Base-by-base conservation (phyloP, 2,113 vertebrate species). In the Oreochromis niloticus region DNA sequence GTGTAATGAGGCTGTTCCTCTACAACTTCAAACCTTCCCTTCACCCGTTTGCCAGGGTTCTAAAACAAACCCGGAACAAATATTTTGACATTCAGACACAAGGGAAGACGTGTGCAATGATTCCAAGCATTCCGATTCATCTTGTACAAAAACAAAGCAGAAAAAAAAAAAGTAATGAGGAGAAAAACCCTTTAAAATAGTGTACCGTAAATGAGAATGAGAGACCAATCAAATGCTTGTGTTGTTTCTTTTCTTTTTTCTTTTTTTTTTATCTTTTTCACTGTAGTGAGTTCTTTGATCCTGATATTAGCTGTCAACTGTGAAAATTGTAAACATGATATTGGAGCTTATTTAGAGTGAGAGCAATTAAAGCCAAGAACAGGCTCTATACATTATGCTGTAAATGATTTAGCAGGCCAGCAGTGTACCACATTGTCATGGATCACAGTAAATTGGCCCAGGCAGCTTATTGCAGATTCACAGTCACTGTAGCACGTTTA, bases 1-100 rank as follows among this genome's bases (percentile, higher is more conserved):
- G 92, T 94, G 96, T 97, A 96, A 97, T 97, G 96, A 96, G 96
- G 93, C 95, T 95, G 93, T 96, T 96, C 95, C 95, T 95, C 93
- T 93, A 92, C 93, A 93, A 94, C 95, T 95, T 97, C 92, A 96
- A 96, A 95, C 94, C 93, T 88, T 94, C 89, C 90, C 91, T 91
- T 91, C 86, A 88, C 93, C 89, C 80, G 81, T 93, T 95, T 93
- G 82, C 90, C 92, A 88, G 86, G 88, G 91, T 92, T 94, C 91
- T 95, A 91, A 95, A 96, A 96, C 95, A 95, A 95, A 94, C 91
- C 91, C 86, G 91, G 93, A 94, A 96, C 95, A 96, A 96, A 97
- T 96, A 96, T 96, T 96, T 95, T 96, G 94, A 96, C 95, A 94
- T 92, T 93, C 92, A 94, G 92, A 96, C 92, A 90, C 90, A 86